Percentiles rank a stretch among this genome's conserved stretches.
Evolutionary conservation across 2,888 invertebrate species (phyloP).

Genomic region (Plagiodera versicolora): DNA sequence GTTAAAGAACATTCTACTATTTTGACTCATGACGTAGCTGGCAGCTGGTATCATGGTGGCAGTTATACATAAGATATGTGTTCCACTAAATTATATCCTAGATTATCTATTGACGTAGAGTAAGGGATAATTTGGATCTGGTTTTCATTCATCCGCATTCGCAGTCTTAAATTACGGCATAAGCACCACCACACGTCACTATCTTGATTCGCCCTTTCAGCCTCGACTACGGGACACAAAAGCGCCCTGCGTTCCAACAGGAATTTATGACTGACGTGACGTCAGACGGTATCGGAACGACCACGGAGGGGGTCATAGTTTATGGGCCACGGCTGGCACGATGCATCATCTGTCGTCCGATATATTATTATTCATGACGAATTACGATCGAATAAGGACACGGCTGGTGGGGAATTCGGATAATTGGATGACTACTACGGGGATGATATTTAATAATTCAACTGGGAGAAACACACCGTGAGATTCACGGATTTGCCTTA

Average conservation of each 20-base stretch:
- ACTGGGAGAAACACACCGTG: no score
- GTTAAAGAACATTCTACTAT: no score
- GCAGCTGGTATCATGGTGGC: not conserved
- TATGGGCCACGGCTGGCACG: not conserved
- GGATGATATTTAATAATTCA: no score
- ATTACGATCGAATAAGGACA: slow-evolving; percentile 4
- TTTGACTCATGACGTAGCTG: not conserved
- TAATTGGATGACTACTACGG: not conserved
- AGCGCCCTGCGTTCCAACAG: not conserved
- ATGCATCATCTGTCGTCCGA: slow-evolving; percentile 11
- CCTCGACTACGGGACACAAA: not conserved
- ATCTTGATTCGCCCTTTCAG: not conserved
- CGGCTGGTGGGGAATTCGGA: slow-evolving; percentile 1
- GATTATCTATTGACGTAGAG: not conserved
- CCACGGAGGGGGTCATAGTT: not conserved
- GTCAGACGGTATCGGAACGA: not conserved
- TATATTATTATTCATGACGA: slow-evolving; percentile 13
- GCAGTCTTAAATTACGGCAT: not conserved
- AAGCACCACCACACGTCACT: not conserved
- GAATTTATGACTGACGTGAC: slow-evolving; percentile 1
- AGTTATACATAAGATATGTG: not conserved
- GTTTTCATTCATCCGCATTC: not conserved
- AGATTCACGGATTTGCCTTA: no score
- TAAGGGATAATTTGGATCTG: not conserved
- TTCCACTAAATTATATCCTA: not conserved